Evolutionary conservation across 1,140 invertebrate species (phyloP).

Genomic region (Sitobion miscanthi): DNA sequence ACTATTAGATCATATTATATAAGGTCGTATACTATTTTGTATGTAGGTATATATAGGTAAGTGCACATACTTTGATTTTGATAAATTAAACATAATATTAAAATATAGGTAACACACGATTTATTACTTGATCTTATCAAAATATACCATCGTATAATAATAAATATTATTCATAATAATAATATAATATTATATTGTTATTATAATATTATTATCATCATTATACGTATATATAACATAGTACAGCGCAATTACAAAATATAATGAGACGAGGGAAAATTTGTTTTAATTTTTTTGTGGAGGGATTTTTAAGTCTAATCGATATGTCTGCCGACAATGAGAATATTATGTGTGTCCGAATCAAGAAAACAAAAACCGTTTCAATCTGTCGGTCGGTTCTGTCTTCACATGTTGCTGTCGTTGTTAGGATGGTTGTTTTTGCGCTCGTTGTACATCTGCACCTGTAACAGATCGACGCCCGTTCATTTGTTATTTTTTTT

Average conservation of each 20-base stretch:
- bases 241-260: background rate
- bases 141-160: background rate
- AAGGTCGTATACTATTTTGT: slow-evolving; percentile 1
- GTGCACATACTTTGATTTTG: background rate
- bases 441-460: slow-evolving; percentile 35
- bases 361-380: background rate
- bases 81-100: slow-evolving; percentile 12
- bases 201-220: background rate
- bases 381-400: background rate
- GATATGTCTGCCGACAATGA: slow-evolving; percentile 34
- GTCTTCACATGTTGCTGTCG: slow-evolving; percentile 14
- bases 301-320: slow-evolving; percentile 2
- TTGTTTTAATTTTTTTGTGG: background rate
- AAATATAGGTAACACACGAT: background rate
- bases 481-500: background rate
- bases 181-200: background rate
- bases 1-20: background rate
- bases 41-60: background rate
- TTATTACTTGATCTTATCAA: slow-evolving; percentile 7
- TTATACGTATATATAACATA: slow-evolving; percentile 12
- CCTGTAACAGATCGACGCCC: background rate
- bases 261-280: background rate
- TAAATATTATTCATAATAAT: background rate
- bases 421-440: background rate
- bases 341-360: background rate